Base-by-base conservation (phyloP, 2,888 invertebrate genomes). In the Arge pagana region DNA sequence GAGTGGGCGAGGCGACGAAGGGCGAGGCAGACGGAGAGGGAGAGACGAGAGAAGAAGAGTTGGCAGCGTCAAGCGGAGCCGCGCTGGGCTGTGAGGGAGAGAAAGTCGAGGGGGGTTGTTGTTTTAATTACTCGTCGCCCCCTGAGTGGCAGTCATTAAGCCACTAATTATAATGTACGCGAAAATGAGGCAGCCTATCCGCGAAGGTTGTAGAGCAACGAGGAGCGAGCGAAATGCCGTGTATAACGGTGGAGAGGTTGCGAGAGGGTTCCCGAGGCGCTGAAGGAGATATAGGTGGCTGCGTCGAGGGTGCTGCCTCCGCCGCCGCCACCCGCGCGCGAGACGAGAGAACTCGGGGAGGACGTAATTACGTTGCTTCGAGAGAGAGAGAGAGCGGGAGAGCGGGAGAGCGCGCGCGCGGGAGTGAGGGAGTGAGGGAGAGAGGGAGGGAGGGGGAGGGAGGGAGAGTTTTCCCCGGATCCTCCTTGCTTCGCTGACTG, bases 81-180 rank as follows among this genome's bases (percentile, higher is more conserved):
- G 52, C 57, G 53, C 51, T 48, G 50, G 31, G 42, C 8, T 10
- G 30, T 11, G 37, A 16, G 50, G 55, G 54, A 52, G 48, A 50
- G 36, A 43, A 50, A 45, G 54, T 48, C 36, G 50, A 56, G 58
- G 45, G 52, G 64, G 64, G 70, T 70, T 70, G 69, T 69, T 69
- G 72, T 75, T 74, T 75, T 75, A 76, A 76, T 75, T 73, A 74
- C 71, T 70, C 72, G 70, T 67, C 70, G 65, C 66, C 66, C 65
- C 64, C 62, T 55, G 67, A 69, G 70, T 69, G 68, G 63, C 62
- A 69, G 73, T 74, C 70, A 71, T 74, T 74, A 74, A 72, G 68
- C 71, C 71, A 67, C 74, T 76, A 75, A 75, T 75, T 74, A 74
- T 75, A 73, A 74, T 69, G 72, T 68, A 68, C 68, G 70, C 64